Percentiles rank a stretch among this genome's conserved stretches.
Evolutionary conservation across 2,888 invertebrate species (phyloP).

Genomic region (Amphipyra tragopoginis): DNA sequence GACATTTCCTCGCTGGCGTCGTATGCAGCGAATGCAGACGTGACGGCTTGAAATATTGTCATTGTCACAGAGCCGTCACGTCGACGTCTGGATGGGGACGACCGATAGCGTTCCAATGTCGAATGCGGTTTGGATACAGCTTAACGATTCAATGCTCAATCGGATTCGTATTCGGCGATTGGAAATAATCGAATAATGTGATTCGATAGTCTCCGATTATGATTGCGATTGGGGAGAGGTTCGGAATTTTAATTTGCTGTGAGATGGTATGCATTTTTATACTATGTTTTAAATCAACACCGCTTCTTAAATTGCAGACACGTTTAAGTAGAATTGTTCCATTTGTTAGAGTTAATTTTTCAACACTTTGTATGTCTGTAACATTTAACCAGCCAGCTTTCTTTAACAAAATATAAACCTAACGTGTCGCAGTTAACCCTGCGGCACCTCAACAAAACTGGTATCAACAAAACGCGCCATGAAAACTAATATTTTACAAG

Average conservation of each 20-base stretch:
- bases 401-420: background rate
- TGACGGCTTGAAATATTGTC: conserved; percentile 62
- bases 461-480: conserved; percentile 32
- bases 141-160: conserved; percentile 57
- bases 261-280: background rate
- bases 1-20: conserved; percentile 47
- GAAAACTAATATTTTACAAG: conserved; percentile 47
- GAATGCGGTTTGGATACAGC: conserved; percentile 49
- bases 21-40: conserved; percentile 48
- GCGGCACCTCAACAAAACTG: background rate
- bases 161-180: conserved; percentile 38
- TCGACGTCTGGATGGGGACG: conserved; percentile 33
- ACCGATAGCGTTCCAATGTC: conserved; percentile 50
- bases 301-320: no score
- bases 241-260: conserved; percentile 22
- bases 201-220: conserved; percentile 38
- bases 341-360: no score
- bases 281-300: background rate
- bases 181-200: conserved; percentile 47
- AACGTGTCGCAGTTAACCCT: conserved; percentile 5
- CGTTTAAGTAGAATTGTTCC: no score
- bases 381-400: background rate
- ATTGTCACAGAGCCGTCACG: conserved; percentile 53
- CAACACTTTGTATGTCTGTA: no score
- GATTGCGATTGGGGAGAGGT: conserved; percentile 22